Evolutionary conservation across 2,797 vertebrate species (phyloP), one percentile per base, ranked within the genome.

Genomic region (Dicrostonyx torquatus): DNA sequence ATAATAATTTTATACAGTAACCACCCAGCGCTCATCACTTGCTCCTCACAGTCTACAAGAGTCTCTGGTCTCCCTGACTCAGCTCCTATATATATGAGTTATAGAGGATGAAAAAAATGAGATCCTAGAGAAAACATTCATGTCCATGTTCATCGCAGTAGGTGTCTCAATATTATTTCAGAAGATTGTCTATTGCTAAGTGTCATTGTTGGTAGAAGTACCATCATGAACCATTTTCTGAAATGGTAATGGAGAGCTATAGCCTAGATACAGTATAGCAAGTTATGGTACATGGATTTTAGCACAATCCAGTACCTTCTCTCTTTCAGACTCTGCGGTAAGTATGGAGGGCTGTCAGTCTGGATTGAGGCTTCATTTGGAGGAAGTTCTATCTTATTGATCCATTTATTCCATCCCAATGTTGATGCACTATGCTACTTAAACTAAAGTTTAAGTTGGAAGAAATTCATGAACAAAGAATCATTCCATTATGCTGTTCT

Each of bases 1-100:
- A 94, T 4, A 97, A 96, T 92, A 95, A 40, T 29, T 91, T 84
- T 84, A 92, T 68, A 48, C 77, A 88, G 70, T 94, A 95, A 94
- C 84, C 64, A 85, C 70, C 95, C n/a, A 92, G 60, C 82, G 29
- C 40, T 76, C 76, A 83, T 91, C 70, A 91, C n/a, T 72, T 94
- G 77, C 34, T 82, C 87, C 89, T 76, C 70, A 90, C 58, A 93
- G 78, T 90, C 48, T 75, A n/a, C 15, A 77, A 1, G 34, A 92
- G 94, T 95, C 82, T 72, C 29, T 80, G 43, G 43, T 87, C 75
- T 97, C 45, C 72, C 7, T 83, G 82, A 75, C 88, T 17, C 73
- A 79, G 37, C 24, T 75, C 14, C 10, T 26, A 14, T 78, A 6
- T 29, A 9, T 43, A 45, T 72, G n/a, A 92, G 78, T 86, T 80